Evolutionary conservation across 2,797 vertebrate species (phyloP).

Genomic region (Eulemur mongoz): DNA sequence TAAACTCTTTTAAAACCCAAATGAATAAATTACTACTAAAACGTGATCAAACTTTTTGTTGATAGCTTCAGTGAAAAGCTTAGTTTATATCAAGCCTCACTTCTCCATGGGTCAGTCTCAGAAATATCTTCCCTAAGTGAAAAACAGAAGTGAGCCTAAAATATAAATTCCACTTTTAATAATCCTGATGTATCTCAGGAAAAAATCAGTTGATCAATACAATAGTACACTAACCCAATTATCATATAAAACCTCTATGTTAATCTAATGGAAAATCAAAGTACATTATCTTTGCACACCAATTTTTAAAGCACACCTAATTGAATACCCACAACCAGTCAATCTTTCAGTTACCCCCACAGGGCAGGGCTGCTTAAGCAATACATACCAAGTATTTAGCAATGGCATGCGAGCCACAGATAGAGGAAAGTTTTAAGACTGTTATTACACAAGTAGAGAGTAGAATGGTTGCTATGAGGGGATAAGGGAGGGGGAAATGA

Average conservation of each 20-base stretch:
- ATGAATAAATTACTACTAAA: neutral
- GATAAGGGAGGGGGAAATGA: neutral
- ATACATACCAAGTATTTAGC: neutral
- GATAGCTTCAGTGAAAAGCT: neutral
- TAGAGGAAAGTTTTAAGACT: neutral
- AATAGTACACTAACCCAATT: neutral
- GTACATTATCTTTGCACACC: neutral
- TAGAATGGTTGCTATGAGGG: neutral
- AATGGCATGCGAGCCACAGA: neutral
- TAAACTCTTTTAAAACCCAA: neutral
- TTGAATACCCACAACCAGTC: neutral
- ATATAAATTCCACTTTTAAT: conserved; percentile 15
- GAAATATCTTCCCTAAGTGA: neutral
- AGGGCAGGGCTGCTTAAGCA: neutral
- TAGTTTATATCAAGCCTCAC: neutral
- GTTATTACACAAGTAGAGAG: neutral
- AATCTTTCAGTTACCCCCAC: neutral
- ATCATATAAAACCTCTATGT: neutral
- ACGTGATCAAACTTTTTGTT: neutral
- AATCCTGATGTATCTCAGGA: neutral
- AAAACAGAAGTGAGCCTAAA: conserved; percentile 3
- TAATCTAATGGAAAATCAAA: conserved; percentile 50
- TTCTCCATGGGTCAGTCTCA: neutral
- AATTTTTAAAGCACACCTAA: conserved; percentile 32
- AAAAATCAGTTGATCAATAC: conserved; percentile 26